phyloP scores from a whole-genome alignment of 2,797 vertebrate genomes.

The Myotis pilosus region DNA sequence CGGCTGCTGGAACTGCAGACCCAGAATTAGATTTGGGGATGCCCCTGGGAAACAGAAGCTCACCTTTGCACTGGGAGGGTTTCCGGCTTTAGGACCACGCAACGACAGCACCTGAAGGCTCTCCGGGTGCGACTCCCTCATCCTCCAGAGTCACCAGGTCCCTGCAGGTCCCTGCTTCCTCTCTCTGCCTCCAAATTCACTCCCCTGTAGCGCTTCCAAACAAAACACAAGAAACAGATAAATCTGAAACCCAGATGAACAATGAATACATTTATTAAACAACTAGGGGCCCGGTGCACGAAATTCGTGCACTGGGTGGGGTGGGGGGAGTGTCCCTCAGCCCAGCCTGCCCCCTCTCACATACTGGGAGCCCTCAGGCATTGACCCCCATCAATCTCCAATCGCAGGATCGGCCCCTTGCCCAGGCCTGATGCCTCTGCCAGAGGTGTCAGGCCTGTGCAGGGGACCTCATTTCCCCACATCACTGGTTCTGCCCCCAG shows the following conservation, averaged over 20 bases:
- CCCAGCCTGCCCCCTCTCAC: too few species aligned
- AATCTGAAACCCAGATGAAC: not conserved
- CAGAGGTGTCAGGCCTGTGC: too few species aligned
- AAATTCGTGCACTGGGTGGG: too few species aligned
- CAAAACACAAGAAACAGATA: not conserved
- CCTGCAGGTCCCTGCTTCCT: not conserved
- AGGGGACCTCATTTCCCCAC: too few species aligned
- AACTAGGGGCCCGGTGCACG: too few species aligned
- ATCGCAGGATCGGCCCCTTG: too few species aligned
- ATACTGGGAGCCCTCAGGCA: too few species aligned
- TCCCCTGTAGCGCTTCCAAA: not conserved
- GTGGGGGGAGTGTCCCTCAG: too few species aligned
- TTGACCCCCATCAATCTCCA: too few species aligned
- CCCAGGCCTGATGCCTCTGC: too few species aligned
- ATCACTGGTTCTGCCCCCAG: too few species aligned
- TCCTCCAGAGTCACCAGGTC: not conserved
- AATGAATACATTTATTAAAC: not conserved
- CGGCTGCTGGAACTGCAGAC: not conserved
- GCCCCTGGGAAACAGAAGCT: not conserved
- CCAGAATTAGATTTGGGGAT: not conserved
- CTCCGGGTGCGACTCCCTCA: too few species aligned
- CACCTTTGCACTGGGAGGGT: not conserved
- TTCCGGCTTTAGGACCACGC: not conserved
- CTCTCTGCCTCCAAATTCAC: not conserved
- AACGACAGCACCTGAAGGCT: not conserved